Evolutionary conservation across 2,797 vertebrate genomes (phyloP), one percentile per base, ranked within the genome.

Genomic region (Botia almorhae): DNA sequence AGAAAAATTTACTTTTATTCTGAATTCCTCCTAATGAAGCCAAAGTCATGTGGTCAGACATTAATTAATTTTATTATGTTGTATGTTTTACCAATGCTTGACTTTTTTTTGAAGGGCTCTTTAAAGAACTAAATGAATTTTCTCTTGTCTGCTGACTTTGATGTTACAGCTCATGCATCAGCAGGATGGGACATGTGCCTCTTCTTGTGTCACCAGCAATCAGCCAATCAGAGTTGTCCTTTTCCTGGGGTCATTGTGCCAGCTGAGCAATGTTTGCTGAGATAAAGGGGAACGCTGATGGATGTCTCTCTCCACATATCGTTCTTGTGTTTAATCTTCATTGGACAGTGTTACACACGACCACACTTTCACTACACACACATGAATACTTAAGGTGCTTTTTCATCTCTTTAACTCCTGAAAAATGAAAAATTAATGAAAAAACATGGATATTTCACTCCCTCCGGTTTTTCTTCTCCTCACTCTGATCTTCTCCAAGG

Each of bases 301-400:
- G 10, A 43, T 1, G 26, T 4, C 33, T 17, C 19, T 55, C 74
- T 67, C 51, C 14, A 17, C 19, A 11, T 58, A 58, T 56, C 19
- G 12, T 46, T 23, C 19, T 56, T 23, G 4, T 23, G 4, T 60
- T 26, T 26, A 14, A 26, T 14, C 4, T 60, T 84, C 77, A 76
- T 51, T 69, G 76, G 78, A 68, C 70, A 75, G 55, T 71, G 77
- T 51, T 75, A 78, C 83, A 81, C 79, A 81, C 78, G 85, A 83
- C 67, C 71, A 82, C 58, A 60, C 69, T 69, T 81, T 85, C 53
- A 84, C 79, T 85, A 69, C 83, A 83, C 76, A 72, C 64, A 76
- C 60, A 84, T 85, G 53, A 85, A 85, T 83, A 84, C 87, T 82
- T 84, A 43, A 74, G 14, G 78, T 58, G 17, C 36, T 55, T 68